Base-by-base conservation (phyloP, 2,113 vertebrate genomes). In the Corythaeola cristata region DNA sequence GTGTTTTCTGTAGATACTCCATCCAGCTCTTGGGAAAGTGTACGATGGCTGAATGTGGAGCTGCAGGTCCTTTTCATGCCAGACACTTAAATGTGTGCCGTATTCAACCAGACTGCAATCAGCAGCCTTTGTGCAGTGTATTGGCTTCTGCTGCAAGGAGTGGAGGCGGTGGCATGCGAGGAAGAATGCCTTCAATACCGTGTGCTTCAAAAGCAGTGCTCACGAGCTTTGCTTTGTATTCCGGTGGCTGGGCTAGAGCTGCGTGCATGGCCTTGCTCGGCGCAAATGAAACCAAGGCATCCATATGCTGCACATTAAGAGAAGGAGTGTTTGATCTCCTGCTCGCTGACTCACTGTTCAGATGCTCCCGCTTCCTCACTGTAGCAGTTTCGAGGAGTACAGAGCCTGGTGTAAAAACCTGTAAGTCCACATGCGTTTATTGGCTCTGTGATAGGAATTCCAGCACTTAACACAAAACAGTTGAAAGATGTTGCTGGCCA, bases 201-300 rank as follows among this genome's bases (percentile, higher is more conserved):
- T 39, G 28, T 11, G 44, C 85, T 92, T 81, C 49, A 39, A 60
- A 86, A 47, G 27, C 49, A 4, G 5, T 8, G 37, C 56, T 76
- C 21, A 47, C 0, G 3, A 88, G 55, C 47, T 71, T 7, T 45
- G 60, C 86, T 93, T 39, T 28, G 33, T 0, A 0, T 84, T 85
- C 58, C 77, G 88, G 71, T 2, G 3, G 41, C 93, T 83, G 78
- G 52, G 62, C 20, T 24, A 67, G 93, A 53, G 82, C 86, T 91
- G 96, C 64, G 64, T 93, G 94, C 75, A 14, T 7, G 56, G 63
- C 45, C 71, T n/a, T 7, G 0, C 5, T 67, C 14, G 1, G 75
- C 62, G 76, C 81, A 96, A 96, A 97, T 93, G 74, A 96, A 97
- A 96, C 73, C 86, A 91, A 91, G 81, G 58, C 82, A n/a, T 60